Evolutionary conservation across 2,888 invertebrate species (phyloP).

Genomic region (Drosophila ustulata): DNA sequence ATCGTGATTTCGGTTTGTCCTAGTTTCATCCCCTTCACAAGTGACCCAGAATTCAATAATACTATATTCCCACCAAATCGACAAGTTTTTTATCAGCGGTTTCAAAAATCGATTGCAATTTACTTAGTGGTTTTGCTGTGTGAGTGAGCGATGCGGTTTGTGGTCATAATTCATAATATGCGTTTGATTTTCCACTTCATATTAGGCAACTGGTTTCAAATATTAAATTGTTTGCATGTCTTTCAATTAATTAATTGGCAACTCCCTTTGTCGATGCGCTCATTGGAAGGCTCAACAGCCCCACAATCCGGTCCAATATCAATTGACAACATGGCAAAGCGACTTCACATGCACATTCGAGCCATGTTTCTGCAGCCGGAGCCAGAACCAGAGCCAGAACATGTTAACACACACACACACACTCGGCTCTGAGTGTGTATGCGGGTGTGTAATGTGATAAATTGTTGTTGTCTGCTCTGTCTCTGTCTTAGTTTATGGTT

Average conservation of each 20-base stretch:
- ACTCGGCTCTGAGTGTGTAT: background rate
- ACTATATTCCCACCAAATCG: constrained; percentile 7
- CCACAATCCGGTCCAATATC: constrained; percentile 34
- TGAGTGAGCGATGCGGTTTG: constrained; percentile 1
- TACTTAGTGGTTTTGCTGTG: constrained; percentile 5
- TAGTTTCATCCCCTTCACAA: constrained; percentile 49
- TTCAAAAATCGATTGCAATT: constrained; percentile 45
- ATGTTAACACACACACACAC: background rate
- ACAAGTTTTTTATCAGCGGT: constrained; percentile 23
- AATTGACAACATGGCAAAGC: constrained; percentile 46
- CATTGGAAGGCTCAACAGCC: background rate
- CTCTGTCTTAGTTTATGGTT: constrained; percentile 60
- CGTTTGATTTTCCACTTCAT: constrained; percentile 1
- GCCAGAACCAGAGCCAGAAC: constrained; percentile 17
- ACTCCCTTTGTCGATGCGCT: background rate
- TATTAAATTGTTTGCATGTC: constrained; percentile 20
- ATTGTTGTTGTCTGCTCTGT: constrained; percentile 19
- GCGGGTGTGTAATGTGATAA: constrained; percentile 16
- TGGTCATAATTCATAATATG: constrained; percentile 20
- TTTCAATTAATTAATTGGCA: constrained; percentile 35
- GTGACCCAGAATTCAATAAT: constrained; percentile 34
- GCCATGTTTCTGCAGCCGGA: constrained; percentile 37
- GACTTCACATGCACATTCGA: constrained; percentile 29
- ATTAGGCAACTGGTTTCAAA: constrained; percentile 1
- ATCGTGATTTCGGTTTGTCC: constrained; percentile 41